Evolutionary conservation across 2,888 invertebrate genomes (phyloP).

Genomic region (Glyphotaelius pellucidus): DNA sequence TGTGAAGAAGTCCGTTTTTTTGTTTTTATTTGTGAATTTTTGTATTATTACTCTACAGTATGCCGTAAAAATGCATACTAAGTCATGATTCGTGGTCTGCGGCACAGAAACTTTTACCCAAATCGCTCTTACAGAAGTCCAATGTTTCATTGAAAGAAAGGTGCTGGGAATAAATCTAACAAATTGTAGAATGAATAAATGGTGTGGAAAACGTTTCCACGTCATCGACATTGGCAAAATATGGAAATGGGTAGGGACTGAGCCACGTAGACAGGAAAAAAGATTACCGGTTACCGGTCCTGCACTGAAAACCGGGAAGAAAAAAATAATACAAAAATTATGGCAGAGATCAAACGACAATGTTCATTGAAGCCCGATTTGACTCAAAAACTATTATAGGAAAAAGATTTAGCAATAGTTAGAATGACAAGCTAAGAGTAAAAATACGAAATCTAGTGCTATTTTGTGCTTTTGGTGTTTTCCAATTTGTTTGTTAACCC

Average conservation of each 20-base stretch:
- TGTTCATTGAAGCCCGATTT: background rate
- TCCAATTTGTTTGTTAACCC: background rate
- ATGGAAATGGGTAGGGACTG: background rate
- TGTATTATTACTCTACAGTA: too few species aligned
- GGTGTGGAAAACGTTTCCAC: background rate
- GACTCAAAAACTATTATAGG: background rate
- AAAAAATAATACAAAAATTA: background rate
- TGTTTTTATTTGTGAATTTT: too few species aligned
- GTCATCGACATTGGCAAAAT: background rate
- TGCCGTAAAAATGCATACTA: too few species aligned
- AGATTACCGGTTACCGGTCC: background rate
- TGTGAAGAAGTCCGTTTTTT: too few species aligned
- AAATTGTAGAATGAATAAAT: background rate
- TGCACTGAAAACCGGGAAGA: background rate
- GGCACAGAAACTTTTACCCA: too few species aligned
- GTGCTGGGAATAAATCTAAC: background rate
- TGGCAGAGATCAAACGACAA: background rate
- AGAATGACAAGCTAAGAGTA: background rate
- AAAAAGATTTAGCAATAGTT: background rate
- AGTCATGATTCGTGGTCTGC: too few species aligned
- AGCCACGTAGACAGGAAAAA: background rate
- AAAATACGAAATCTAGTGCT: background rate
- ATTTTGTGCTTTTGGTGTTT: background rate
- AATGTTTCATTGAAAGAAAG: background rate
- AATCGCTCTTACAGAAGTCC: too few species aligned